Percentiles rank a stretch among this genome's conserved stretches.
These are phyloP conservation scores for Norana najaformis DNA, from an alignment of 2,888 invertebrate species.

Conservation along the genomic window DNA sequence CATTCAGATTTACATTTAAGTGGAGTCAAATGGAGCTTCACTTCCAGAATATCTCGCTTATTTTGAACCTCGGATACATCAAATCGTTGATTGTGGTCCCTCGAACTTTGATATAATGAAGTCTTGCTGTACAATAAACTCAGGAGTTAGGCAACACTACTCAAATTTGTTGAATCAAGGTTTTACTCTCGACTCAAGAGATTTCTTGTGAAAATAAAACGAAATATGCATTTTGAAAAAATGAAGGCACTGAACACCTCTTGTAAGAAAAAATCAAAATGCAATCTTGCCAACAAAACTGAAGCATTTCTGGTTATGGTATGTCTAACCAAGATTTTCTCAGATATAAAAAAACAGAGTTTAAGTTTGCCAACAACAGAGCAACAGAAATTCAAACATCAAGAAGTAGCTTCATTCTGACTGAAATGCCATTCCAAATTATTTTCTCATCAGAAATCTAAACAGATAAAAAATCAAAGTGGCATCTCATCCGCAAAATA, in stretches of 20 bases:
- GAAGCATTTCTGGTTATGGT: neutral
- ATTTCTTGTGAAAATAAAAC: neutral
- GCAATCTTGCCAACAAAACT: neutral
- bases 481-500: conserved; percentile 14
- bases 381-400: neutral
- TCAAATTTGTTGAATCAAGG: neutral
- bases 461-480: neutral
- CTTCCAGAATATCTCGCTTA: no score
- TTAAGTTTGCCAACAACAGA: neutral
- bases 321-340: neutral
- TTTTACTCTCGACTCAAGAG: neutral
- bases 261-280: no score
- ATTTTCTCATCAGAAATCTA: neutral
- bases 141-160: neutral
- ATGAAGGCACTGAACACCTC: neutral
- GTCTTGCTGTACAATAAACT: no score
- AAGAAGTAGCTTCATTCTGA: neutral
- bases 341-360: neutral
- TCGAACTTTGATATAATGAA: no score
- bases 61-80: no score
- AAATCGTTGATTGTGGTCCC: no score
- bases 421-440: neutral
- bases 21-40: no score
- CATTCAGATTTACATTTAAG: no score
- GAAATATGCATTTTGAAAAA: neutral